Evolutionary conservation across 2,113 vertebrate genomes (phyloP), one percentile per base, ranked within the genome.

Genomic region (Pseudopipra pipra): DNA sequence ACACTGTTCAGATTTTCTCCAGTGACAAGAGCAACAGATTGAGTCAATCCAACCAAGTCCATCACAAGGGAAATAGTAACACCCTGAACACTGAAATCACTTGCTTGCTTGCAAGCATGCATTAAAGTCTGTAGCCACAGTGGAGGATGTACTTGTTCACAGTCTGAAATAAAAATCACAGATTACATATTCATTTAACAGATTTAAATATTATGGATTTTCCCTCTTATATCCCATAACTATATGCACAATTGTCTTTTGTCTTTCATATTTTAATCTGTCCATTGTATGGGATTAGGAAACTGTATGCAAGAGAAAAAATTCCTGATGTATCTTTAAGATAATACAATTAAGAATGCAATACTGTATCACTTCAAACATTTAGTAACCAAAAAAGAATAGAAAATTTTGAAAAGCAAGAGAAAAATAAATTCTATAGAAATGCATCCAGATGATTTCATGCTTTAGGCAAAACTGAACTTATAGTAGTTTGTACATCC

Each of bases 41-140:
- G 99, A 65, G 99, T 98, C 90, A 99, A 97, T 47, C 99, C 99
- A 70, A 99, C 98, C 72, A 99, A 98, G 97, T 99, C 99, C 99
- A 99, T 99, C 76, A 99, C 98, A n/a, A 99, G 98, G 46, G 99
- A 99, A 92, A 99, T 98, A 55, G 99, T 98, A 37, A 98, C 98
- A 20, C 98, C 98, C 94, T 99, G 99, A 86, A 99, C 97, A 83
- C 98, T 98, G 97, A 99, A 99, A 95, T 99, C 98, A 10, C 87
- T 97, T 12, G 98, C 98, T 81, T 98, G 97, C 90, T 98, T 99
- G 96, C 99, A 99, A 73, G 99, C 98, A 23, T 98, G 98, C 99
- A 99, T 99, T 93, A 99, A 98, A 9, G 98, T 99, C 97, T 99
- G 99, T 28, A 99, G 99, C 99, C 99, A 99, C 59, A 96, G 70